Base-by-base conservation (phyloP, 2,888 invertebrate genomes). In the Coronaproctus castanopsis region DNA sequence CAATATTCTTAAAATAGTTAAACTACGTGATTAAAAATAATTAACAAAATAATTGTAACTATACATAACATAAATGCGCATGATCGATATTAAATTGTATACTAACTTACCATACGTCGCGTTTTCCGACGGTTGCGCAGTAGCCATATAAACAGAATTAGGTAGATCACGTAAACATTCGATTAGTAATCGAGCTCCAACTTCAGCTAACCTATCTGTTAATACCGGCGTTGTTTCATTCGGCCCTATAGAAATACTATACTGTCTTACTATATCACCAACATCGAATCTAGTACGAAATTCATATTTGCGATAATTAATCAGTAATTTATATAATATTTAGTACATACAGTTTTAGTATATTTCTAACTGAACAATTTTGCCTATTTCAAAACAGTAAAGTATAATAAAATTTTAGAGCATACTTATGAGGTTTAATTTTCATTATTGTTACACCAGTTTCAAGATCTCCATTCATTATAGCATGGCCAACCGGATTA, bases 361-460 rank as follows among this genome's bases (percentile, higher is more conserved):
- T n/a, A n/a, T n/a, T n/a, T n/a, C n/a, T n/a, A n/a, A n/a, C n/a
- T n/a, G n/a, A n/a, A n/a, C n/a, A n/a, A n/a, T n/a, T n/a, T n/a
- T n/a, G n/a, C n/a, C n/a, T n/a, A n/a, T n/a, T n/a, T n/a, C n/a
- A n/a, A n/a, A n/a, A n/a, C n/a, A n/a, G n/a, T n/a, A n/a, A n/a
- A n/a, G n/a, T n/a, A n/a, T n/a, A n/a, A n/a, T n/a, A n/a, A n/a
- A n/a, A n/a, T n/a, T n/a, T n/a, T n/a, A n/a, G n/a, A n/a, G n/a
- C n/a, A n/a, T n/a, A n/a, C n/a, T n/a, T n/a, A n/a, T n/a, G n/a
- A 36, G 91, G 83, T 70, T 80, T 80, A 63, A 96, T 85, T 73
- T 79, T 82, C 85, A 93, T 92, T 53, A 95, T 80, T 19, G 89
- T 82, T 14, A 95, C 78, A 36, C 93, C 95, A 8, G 91, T 87